These are phyloP conservation scores for Brachionus calyciflorus DNA, from an alignment of 1,140 invertebrate genomes.

Conservation along the genomic window DNA sequence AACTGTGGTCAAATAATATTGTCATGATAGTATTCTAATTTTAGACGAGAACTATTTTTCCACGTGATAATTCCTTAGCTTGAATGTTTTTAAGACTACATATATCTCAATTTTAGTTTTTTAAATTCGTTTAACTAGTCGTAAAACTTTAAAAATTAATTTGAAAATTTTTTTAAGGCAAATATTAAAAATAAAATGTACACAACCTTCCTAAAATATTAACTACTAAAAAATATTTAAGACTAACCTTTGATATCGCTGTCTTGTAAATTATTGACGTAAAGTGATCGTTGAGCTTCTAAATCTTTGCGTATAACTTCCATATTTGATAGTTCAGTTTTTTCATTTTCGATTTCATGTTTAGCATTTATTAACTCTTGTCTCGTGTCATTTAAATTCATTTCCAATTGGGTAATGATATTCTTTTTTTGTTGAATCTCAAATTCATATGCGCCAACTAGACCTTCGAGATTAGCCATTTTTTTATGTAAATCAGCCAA, in stretches of 20 bases:
- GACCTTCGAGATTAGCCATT: slow-evolving; percentile 8
- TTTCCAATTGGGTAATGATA: background rate
- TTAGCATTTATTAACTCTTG: slow-evolving; percentile 5
- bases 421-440: slow-evolving; percentile 7
- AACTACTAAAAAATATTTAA: background rate
- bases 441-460: slow-evolving; percentile 13
- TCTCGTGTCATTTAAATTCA: background rate
- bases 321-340: slow-evolving; percentile 19
- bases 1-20: too few species aligned
- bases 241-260: slow-evolving; percentile 32
- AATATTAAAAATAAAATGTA: too few species aligned
- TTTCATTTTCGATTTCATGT: slow-evolving; percentile 35
- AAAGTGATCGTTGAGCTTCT: slow-evolving; percentile 3
- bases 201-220: background rate
- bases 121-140: too few species aligned
- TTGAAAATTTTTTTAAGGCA: too few species aligned
- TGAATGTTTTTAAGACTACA: too few species aligned
- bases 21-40: too few species aligned
- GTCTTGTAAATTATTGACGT: slow-evolving; percentile 16
- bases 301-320: slow-evolving; percentile 2
- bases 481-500: background rate
- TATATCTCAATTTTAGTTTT: too few species aligned
- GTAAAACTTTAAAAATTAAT: too few species aligned
- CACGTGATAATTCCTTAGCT: too few species aligned
- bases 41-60: too few species aligned